Base-by-base conservation (phyloP, 2,888 invertebrate species). In the Meiosimyza decipiens region DNA sequence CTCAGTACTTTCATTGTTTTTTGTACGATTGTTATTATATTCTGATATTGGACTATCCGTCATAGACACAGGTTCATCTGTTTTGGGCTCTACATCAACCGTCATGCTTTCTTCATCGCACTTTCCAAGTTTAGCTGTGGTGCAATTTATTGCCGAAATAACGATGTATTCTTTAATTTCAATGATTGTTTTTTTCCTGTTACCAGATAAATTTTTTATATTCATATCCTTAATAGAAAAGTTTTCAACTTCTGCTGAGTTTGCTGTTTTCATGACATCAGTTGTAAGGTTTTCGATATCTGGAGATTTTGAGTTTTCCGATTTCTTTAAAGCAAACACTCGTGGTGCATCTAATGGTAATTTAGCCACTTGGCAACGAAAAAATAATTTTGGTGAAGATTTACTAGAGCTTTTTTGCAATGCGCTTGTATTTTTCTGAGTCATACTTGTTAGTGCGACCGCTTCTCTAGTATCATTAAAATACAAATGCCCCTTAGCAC, bases 311-410 rank as follows among this genome's bases (percentile, higher is more conserved):
- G 40, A 4, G n/a, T 12, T 18, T 57, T 57, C 15, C 5, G 16
- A 1, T 57, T 16, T 55, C 16, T 69, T 62, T 5, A 63, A 18
- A 4, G 70, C 12, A 55, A 70, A 70, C 54, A 63, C n/a, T 33
- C 70, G 16, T 5, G 63, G 70, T 3, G 47, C 60, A 50, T 50
- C 33, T 7, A 22, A 22, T 18, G 52, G 15, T 7, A 47, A 50
- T 13, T 70, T 40, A 33, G 18, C 7, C 13, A 70, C 18, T 2
- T 62, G 15, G 47, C 70, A 70, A 47, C 16, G 52, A 54, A 70
- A 70, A 40, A 63, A 18, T 18, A 70, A 15, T 40, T 70, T 62
- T 47, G 47, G 16, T 63, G 40, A n/a, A 33, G 18, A 33, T 18
- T 63, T 49, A 3, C 16, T 49, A 49, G 2, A 12, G 33, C 13